Evolutionary conservation across 1,140 invertebrate genomes (phyloP).

Genomic region (Drosophila cardini): DNA sequence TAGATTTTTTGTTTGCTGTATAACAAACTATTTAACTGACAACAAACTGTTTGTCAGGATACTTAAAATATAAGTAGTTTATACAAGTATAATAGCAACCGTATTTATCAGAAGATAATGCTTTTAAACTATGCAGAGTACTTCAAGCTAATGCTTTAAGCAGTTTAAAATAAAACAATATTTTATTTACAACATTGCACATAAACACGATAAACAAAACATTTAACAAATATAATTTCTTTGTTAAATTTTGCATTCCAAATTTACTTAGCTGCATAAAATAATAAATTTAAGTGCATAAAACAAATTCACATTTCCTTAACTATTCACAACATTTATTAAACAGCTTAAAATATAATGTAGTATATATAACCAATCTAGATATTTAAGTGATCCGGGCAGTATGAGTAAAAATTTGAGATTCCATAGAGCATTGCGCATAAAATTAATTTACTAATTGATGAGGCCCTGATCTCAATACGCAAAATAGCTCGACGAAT

Average conservation of each 20-base stretch:
- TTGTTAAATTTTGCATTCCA: too few species aligned
- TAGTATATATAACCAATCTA: slow-evolving; percentile 3
- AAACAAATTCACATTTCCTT: too few species aligned
- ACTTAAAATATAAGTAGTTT: slow-evolving; percentile 1
- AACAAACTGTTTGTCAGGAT: slow-evolving; percentile 4
- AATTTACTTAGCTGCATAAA: too few species aligned
- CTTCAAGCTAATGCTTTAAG: slow-evolving; percentile 26
- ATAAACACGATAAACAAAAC: too few species aligned
- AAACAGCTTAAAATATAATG: neutral
- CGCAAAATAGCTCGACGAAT: slow-evolving; percentile 84
- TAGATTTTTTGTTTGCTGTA: too few species aligned
- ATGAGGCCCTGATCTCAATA: slow-evolving; percentile 85
- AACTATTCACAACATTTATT: neutral
- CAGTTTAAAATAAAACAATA: slow-evolving; percentile 11
- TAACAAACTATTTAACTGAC: neutral
- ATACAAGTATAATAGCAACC: slow-evolving; percentile 25
- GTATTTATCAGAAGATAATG: slow-evolving; percentile 19
- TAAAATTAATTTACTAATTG: slow-evolving; percentile 85
- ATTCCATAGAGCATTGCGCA: slow-evolving; percentile 75
- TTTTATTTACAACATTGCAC: neutral
- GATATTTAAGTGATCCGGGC: slow-evolving; percentile 22
- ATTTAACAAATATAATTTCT: too few species aligned
- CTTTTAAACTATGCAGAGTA: slow-evolving; percentile 26
- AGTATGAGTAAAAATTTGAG: slow-evolving; percentile 43
- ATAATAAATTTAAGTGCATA: too few species aligned